phyloP scores from a whole-genome alignment of 2,888 invertebrate genomes.

The Hermodice carunculata region DNA sequence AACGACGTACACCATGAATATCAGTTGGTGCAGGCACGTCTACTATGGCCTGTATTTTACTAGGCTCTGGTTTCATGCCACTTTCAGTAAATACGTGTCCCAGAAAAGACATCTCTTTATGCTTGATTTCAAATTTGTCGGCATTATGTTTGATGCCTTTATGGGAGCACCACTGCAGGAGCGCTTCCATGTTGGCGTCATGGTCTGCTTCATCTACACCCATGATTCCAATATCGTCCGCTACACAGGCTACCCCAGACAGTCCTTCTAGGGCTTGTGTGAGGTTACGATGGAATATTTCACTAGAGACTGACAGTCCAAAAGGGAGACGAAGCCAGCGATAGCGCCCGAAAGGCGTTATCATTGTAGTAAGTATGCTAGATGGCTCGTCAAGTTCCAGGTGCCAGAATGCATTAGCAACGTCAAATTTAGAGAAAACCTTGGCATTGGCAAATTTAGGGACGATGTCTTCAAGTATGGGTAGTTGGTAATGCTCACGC shows the following conservation, averaged over 20 bases:
- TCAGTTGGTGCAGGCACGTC: conserved; percentile 35
- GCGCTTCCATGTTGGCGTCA: conserved; percentile 11
- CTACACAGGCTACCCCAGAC: no score
- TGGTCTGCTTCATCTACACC: no score
- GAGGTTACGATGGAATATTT: neutral
- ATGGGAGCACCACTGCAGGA: conserved; percentile 25
- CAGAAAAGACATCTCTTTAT: conserved; percentile 25
- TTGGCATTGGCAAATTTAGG: conserved; percentile 27
- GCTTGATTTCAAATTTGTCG: conserved; percentile 21
- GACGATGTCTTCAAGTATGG: conserved; percentile 32
- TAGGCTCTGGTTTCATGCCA: conserved; percentile 30
- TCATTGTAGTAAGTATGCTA: conserved; percentile 9
- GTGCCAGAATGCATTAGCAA: conserved; percentile 29
- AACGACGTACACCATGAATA: conserved; percentile 21
- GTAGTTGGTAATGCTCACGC: conserved; percentile 30
- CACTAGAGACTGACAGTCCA: neutral
- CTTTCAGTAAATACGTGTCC: conserved; percentile 35
- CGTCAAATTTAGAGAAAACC: conserved; percentile 33
- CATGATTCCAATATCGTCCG: no score
- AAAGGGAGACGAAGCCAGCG: neutral
- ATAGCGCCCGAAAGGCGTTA: conserved; percentile 2
- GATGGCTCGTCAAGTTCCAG: no score
- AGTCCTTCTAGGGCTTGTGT: neutral
- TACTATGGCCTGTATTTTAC: conserved; percentile 33
- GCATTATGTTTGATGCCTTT: conserved; percentile 27